These are phyloP conservation scores for Zootermopsis nevadensis DNA, from an alignment of 2,888 invertebrate genomes.

Conservation along the genomic window DNA sequence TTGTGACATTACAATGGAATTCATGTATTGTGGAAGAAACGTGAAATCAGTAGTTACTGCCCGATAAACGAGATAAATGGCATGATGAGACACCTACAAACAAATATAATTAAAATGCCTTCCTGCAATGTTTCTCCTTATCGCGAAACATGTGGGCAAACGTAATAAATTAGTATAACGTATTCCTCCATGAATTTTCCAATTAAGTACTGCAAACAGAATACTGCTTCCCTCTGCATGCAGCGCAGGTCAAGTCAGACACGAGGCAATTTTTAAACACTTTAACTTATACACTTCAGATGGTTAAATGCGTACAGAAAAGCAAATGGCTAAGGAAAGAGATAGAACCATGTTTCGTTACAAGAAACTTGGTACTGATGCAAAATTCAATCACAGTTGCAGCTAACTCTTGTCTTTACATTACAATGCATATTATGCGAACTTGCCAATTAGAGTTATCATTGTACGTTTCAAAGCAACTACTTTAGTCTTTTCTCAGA, in stretches of 20 bases:
- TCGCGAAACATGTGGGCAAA: neutral
- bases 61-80: neutral
- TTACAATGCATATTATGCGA: neutral
- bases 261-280: neutral
- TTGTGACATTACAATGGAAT: too few relatives aligned
- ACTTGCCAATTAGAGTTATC: neutral
- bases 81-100: neutral
- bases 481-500: neutral
- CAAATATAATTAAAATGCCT: neutral
- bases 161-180: neutral
- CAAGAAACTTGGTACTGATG: neutral
- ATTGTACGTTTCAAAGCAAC: neutral
- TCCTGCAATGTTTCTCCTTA: neutral
- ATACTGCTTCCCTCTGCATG: neutral
- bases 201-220: neutral
- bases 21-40: too few relatives aligned
- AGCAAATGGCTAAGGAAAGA: neutral
- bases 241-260: neutral
- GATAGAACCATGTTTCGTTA: neutral
- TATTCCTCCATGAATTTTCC: conserved; percentile 1
- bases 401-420: neutral
- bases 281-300: neutral
- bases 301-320: neutral
- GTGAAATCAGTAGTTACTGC: too few relatives aligned
- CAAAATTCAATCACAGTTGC: neutral